These are phyloP conservation scores for Gobiocypris rarus DNA, from an alignment of 2,113 vertebrate species.

Conservation along the genomic window DNA sequence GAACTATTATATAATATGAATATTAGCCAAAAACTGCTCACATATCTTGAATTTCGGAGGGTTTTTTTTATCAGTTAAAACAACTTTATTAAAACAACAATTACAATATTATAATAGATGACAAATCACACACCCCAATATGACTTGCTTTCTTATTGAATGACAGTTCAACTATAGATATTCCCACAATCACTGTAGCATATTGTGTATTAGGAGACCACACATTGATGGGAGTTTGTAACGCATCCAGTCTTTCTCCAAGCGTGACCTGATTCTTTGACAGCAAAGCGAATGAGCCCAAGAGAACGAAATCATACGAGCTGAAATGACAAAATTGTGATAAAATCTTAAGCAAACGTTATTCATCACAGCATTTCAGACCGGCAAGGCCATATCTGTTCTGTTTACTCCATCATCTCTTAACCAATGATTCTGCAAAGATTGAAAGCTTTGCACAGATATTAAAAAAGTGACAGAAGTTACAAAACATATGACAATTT, in stretches of 20 bases:
- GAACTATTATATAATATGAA: no score
- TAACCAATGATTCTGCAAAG: neutral
- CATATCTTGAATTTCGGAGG: no score
- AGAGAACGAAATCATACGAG: neutral
- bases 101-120: neutral
- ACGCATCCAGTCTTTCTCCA: neutral
- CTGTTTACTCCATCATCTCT: neutral
- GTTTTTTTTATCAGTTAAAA: no score
- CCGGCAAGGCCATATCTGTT: neutral
- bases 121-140: neutral
- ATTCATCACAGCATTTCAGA: constrained; percentile 1
- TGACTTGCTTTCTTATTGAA: neutral
- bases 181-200: neutral
- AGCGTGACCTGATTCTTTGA: neutral
- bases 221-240: neutral
- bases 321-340: neutral
- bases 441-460: neutral
- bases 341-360: neutral
- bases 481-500: neutral
- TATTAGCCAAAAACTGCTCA: no score
- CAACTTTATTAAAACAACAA: neutral
- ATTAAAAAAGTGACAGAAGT: neutral
- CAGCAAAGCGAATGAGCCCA: neutral
- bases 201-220: neutral
- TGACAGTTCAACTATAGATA: neutral